Percentiles rank a stretch among this genome's conserved stretches.
phyloP scores from a whole-genome alignment of 2,113 vertebrate species.

The Clupea harengus region DNA sequence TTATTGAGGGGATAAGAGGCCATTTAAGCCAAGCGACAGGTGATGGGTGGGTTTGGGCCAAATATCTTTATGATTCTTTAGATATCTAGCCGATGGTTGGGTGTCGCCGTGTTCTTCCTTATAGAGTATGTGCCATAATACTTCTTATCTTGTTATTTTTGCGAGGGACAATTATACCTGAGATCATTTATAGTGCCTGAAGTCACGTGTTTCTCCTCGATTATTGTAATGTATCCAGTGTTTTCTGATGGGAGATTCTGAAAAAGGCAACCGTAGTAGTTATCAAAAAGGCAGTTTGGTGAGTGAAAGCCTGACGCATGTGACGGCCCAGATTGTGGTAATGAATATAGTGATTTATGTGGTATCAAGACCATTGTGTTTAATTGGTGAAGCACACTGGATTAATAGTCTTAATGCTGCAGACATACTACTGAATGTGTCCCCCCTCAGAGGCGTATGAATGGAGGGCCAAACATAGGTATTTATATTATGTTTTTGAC shows the following conservation, averaged over 20 bases:
- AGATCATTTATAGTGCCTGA: neutral
- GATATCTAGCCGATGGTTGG: neutral
- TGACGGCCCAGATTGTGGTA: neutral
- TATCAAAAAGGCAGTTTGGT: neutral
- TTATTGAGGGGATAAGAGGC: neutral
- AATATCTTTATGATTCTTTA: neutral
- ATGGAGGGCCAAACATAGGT: neutral
- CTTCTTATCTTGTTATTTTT: neutral
- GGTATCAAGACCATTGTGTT: neutral
- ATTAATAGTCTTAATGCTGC: neutral
- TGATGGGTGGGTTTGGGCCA: neutral
- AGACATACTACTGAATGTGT: neutral
- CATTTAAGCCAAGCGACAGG: neutral
- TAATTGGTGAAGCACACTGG: neutral
- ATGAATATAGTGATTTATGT: neutral
- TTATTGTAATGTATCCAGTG: neutral
- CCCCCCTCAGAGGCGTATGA: neutral
- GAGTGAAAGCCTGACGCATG: neutral
- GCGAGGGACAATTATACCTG: neutral
- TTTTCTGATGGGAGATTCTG: neutral
- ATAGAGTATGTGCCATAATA: neutral
- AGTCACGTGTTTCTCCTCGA: neutral
- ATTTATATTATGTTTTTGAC: conserved; percentile 42
- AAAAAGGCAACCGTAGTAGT: neutral
- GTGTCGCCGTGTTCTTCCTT: neutral